phyloP scores from a whole-genome alignment of 2,113 vertebrate genomes.

The Hemiscyllium ocellatum region DNA sequence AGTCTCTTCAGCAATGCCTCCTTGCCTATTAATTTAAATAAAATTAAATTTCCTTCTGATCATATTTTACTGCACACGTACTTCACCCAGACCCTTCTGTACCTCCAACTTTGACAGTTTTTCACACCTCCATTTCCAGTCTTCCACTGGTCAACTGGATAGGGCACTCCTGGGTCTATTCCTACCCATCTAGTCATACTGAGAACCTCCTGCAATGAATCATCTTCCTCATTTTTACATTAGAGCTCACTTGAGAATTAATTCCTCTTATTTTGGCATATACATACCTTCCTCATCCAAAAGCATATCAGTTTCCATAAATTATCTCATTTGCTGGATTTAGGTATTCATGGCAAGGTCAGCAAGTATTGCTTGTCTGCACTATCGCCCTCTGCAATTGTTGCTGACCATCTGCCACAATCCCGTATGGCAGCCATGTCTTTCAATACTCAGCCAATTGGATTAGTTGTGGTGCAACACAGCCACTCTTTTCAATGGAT shows the following conservation, averaged over 20 bases:
- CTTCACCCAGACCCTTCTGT: background rate
- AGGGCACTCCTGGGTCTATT: background rate
- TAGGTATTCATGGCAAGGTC: background rate
- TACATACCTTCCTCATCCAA: background rate
- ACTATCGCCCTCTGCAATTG: background rate
- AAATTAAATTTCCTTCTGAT: background rate
- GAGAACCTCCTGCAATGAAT: background rate
- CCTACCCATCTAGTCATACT: background rate
- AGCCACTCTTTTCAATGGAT: background rate
- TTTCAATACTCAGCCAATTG: background rate
- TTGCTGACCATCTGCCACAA: background rate
- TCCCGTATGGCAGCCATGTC: background rate
- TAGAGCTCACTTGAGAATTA: background rate
- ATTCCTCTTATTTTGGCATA: background rate
- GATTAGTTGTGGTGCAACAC: background rate
- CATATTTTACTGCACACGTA: background rate
- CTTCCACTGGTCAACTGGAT: background rate
- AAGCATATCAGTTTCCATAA: background rate
- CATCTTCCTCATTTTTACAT: background rate
- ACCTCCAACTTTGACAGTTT: background rate
- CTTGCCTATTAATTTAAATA: background rate
- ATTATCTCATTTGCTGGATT: background rate
- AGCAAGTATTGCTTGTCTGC: background rate
- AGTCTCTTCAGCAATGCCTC: background rate
- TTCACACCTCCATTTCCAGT: background rate